Percentiles rank a stretch among this genome's conserved stretches.
Conservation (phyloP, 2,797 vertebrate genomes). For the Danio kyathit region DNA sequence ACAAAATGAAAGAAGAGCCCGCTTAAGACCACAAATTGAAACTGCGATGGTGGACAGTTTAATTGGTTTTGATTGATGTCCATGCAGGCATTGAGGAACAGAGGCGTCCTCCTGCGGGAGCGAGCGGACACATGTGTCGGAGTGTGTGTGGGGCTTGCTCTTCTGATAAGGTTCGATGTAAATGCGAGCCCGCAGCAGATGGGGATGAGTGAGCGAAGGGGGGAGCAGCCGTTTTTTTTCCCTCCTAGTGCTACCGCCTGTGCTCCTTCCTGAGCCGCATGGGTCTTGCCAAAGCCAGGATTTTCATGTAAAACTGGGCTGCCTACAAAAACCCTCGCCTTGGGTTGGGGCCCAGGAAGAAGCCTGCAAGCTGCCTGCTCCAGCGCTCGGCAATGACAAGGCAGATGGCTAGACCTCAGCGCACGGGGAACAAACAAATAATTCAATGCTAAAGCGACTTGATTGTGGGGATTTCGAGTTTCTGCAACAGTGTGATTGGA, state of each 20-base stretch:
- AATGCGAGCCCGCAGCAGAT: conserved; percentile 56
- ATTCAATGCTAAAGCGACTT: conserved; percentile 23
- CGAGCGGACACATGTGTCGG: background rate
- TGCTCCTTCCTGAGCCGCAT: conserved; percentile 51
- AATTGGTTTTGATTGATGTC: conserved; percentile 27
- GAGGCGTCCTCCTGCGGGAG: conserved; percentile 1
- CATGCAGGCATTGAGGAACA: conserved; percentile 17
- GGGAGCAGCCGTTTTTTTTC: conserved; percentile 23
- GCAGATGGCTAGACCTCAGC: conserved; percentile 58
- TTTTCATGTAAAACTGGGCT: conserved; percentile 65
- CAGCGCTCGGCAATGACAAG: conserved; percentile 53
- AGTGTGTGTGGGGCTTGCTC: conserved; percentile 29
- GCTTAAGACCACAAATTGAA: background rate
- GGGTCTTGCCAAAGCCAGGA: conserved; percentile 62
- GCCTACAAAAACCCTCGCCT: conserved; percentile 62
- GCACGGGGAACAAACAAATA: conserved; percentile 41
- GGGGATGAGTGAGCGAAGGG: conserved; percentile 43
- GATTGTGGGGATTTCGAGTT: conserved; percentile 13
- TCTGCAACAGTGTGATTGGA: conserved; percentile 3
- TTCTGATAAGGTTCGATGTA: conserved; percentile 45
- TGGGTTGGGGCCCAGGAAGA: conserved; percentile 57
- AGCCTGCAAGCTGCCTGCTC: conserved; percentile 53
- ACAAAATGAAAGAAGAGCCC: background rate
- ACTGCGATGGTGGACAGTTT: background rate
- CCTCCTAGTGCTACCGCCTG: conserved; percentile 44